Conservation (phyloP, 2,113 vertebrate genomes). For the Aegypius monachus region DNA sequence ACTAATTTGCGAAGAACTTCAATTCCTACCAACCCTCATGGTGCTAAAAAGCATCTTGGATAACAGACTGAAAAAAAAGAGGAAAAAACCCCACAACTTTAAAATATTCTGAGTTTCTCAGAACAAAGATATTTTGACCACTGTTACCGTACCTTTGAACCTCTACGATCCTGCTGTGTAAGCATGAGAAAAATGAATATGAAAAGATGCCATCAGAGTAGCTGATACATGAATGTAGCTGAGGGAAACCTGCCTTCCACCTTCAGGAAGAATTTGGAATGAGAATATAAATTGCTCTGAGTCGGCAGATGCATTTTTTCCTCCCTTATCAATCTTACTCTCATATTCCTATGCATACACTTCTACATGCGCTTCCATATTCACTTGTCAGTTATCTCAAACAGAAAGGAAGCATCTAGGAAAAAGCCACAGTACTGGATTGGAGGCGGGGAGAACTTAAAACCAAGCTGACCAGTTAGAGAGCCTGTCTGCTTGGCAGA, state of each 20-base stretch:
- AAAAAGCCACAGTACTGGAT: background rate
- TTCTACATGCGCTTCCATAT: background rate
- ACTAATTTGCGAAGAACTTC: background rate
- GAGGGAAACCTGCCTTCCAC: background rate
- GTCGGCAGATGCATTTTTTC: background rate
- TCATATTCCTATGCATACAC: background rate
- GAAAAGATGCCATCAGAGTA: background rate
- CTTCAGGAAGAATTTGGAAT: background rate
- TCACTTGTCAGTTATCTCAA: background rate
- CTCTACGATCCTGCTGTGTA: background rate
- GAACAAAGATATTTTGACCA: background rate
- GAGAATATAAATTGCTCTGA: background rate
- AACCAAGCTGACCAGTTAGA: too few relatives aligned
- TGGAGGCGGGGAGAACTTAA: background rate
- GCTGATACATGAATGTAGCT: rapidly evolving
- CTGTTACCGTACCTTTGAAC: background rate
- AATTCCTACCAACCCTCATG: background rate
- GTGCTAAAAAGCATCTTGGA: background rate
- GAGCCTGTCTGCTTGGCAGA: too few relatives aligned
- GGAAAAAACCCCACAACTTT: rapidly evolving
- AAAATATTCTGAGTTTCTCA: background rate
- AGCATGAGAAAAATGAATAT: background rate
- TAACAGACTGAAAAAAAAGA: background rate
- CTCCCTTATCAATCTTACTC: background rate
- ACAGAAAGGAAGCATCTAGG: background rate